Evolutionary conservation across 1,140 invertebrate species (phyloP).

Genomic region (Propsilocerus akamusi): DNA sequence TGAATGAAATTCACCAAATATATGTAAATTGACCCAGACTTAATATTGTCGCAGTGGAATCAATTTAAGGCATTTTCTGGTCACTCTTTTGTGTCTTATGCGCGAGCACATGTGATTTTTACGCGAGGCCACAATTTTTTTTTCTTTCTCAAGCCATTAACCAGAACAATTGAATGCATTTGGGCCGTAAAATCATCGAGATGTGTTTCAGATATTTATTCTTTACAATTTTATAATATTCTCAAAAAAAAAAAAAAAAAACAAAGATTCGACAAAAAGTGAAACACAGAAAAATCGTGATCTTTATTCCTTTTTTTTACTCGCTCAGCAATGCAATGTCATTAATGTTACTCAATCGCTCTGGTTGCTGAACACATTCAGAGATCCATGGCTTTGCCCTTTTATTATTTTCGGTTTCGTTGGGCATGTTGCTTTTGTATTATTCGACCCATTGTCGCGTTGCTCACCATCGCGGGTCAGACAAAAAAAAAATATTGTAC

Average conservation of each 20-base stretch:
- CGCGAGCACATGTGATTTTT: not conserved
- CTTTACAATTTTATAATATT: too few species aligned
- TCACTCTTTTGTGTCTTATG: not conserved
- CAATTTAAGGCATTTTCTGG: not conserved
- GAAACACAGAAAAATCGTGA: not conserved
- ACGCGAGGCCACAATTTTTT: too few species aligned
- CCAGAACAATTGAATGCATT: too few species aligned
- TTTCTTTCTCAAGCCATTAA: too few species aligned
- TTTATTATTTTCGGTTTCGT: conserved; percentile 1
- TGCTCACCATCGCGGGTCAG: not conserved
- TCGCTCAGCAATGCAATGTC: not conserved
- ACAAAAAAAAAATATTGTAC: too few species aligned
- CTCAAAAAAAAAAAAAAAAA: too few species aligned
- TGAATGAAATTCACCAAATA: conserved; percentile 2
- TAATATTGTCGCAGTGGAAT: conserved; percentile 1
- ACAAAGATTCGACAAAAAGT: too few species aligned
- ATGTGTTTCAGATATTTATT: too few species aligned
- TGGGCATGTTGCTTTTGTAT: not conserved
- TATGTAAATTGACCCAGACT: conserved; percentile 3
- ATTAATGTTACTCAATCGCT: conserved; percentile 3
- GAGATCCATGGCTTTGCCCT: too few species aligned
- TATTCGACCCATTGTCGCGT: not conserved
- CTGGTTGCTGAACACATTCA: too few species aligned
- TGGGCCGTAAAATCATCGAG: too few species aligned
- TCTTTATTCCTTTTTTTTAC: not conserved